Evolutionary conservation across 1,140 invertebrate genomes (phyloP).

Genomic region (Heliothis virescens): DNA sequence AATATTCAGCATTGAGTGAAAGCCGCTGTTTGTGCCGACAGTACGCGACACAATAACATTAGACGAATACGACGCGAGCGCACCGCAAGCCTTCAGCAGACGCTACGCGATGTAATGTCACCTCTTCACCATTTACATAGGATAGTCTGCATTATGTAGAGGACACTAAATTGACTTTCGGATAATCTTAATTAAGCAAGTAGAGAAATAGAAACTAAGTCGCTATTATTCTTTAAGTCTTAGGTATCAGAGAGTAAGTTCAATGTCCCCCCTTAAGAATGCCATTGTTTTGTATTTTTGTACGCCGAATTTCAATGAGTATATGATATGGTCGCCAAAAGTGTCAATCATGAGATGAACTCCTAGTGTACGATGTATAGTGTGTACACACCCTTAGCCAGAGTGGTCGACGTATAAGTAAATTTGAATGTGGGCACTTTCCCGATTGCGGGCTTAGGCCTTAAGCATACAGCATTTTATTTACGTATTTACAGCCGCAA

Average conservation of each 20-base stretch:
- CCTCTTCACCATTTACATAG: background rate
- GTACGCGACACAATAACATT: slow-evolving; percentile 37
- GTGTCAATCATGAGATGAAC: background rate
- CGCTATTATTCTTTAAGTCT: too few relatives aligned
- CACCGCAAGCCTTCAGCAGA: background rate
- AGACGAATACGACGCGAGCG: slow-evolving; percentile 13
- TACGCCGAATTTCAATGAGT: too few relatives aligned
- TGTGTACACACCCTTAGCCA: background rate
- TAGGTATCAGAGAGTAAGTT: too few relatives aligned
- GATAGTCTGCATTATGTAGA: background rate
- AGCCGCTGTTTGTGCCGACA: slow-evolving; percentile 37
- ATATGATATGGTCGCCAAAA: background rate
- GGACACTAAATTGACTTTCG: background rate
- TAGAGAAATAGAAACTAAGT: too few relatives aligned
- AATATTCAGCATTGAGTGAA: slow-evolving; percentile 45
- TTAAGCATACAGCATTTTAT: slow-evolving; percentile 4
- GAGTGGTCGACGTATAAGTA: slow-evolving; percentile 7
- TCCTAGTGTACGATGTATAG: too few relatives aligned
- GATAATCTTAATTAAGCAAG: too few relatives aligned
- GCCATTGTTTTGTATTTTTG: too few relatives aligned
- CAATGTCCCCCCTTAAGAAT: too few relatives aligned
- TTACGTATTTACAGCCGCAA: background rate
- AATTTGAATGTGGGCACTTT: slow-evolving; percentile 9
- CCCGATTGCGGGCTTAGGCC: background rate
- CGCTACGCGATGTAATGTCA: background rate